Evolutionary conservation across 2,113 vertebrate genomes (phyloP), one percentile per base, ranked within the genome.

Genomic region (Antigone vipio): DNA sequence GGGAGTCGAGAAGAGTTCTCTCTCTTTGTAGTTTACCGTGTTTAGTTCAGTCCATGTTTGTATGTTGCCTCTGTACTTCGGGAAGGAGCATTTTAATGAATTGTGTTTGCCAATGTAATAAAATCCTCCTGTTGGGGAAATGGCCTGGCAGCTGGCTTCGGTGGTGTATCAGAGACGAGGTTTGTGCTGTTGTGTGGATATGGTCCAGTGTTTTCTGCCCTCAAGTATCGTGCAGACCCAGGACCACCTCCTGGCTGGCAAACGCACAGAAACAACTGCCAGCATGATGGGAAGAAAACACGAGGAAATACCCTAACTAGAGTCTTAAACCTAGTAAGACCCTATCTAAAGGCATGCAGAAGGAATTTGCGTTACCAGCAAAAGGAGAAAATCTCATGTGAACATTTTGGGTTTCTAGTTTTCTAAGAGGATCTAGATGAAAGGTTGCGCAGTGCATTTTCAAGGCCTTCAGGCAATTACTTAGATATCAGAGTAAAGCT

Each of bases 401-500:
- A 96, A 94, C 88, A 50, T 60, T 96, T 83, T 83, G 68, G 67
- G 82, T 42, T 96, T 93, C 78, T 73, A 26, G 66, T 94, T 94
- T 90, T 92, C 55, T 92, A 59, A 95, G 90, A 96, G 82, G 75
- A 88, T 96, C 68, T 59, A 93, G 95, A 97, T 95, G 88, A 96
- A 96, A 96, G 66, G 86, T 88, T 76, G 86, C 9, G 2, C 74
- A 69, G 89, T 87, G 91, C 71, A 32, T 93, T 96, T 96, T 92
- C 74, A 69, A 85, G 69, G 77, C 91, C 92, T 88, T 62, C n/a
- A 45, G 97, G 89, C 96, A 64, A 84, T 96, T 96, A 80, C 75
- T 92, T 92, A 40, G 56, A 71, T 96, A 95, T 86, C 94, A 81
- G 85, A 94, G 85, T 96, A 94, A 96, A 94, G 91, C 88, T 96